Base-by-base conservation (phyloP, 2,113 vertebrate genomes). In the Crotalus viridis region DNA sequence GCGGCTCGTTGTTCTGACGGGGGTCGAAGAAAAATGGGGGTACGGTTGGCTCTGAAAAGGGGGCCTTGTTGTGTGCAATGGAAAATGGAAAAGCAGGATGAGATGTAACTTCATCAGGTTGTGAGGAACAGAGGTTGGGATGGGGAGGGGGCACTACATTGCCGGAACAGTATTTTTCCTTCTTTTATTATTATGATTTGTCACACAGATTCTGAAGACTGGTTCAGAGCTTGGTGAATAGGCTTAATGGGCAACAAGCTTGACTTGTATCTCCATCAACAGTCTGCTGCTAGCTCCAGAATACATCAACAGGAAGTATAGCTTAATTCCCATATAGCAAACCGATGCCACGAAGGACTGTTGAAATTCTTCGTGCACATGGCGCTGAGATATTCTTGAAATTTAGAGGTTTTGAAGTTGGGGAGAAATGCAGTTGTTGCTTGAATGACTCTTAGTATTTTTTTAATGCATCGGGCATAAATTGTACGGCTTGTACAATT, bases 291-390 rank as follows among this genome's bases (percentile, higher is more conserved):
- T 0, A 87, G 87, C 92, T 89, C 85, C 48, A 0, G 0, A 93
- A 93, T 69, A 88, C 92, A 94, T 69, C 94, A 92, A 92, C 46
- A 74, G 89, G 89, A 0, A 92, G 91, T 0, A 0, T 94, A 92
- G 52, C 74, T 94, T 93, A 90, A 92, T 93, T 96, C 91, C 95
- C 95, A 95, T 90, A 95, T 96, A 96, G 95, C 98, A 97, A 94
- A 94, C 93, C 96, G 86, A 97, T 97, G 96, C 98, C 98, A 98
- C 98, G 98, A 93, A 98, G 98, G 97, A 98, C 98, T 98, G 98
- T 98, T 98, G 97, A 98, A 98, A 98, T 98, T 98, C 98, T 98
- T 87, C 5, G 95, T 89, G 87, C 92, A 95, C 93, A 92, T 85
- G 92, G 89, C 57, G 26, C 89, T 61, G 74, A 90, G 94, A 93